Percentiles rank a stretch among this genome's conserved stretches.
These are phyloP conservation scores for Abramis brama DNA, from an alignment of 2,113 vertebrate genomes.

Conservation along the genomic window DNA sequence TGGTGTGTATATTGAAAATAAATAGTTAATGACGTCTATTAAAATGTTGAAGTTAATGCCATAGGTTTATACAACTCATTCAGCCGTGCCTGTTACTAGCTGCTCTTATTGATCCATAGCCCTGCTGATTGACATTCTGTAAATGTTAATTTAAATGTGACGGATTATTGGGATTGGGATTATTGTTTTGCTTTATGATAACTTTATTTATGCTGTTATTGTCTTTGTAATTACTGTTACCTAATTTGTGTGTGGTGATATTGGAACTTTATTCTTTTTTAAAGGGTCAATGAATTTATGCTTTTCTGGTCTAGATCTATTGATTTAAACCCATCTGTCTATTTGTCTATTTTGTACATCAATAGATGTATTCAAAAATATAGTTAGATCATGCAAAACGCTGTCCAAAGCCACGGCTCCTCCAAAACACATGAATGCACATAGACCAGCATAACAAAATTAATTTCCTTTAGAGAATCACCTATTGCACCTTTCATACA, in stretches of 20 bases:
- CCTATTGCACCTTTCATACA: too few species aligned
- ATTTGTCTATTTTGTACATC: too few species aligned
- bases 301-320: too few species aligned
- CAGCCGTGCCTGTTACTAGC: not conserved
- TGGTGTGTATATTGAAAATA: conserved; percentile 20
- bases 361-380: too few species aligned
- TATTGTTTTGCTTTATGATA: not conserved
- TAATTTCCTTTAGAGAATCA: too few species aligned
- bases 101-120: not conserved
- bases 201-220: conserved; percentile 2
- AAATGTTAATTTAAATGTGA: not conserved
- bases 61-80: conserved; percentile 2
- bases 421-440: too few species aligned
- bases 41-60: not conserved
- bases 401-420: too few species aligned
- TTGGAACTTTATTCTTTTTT: not conserved
- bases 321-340: too few species aligned
- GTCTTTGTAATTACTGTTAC: not conserved
- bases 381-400: not conserved
- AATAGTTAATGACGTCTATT: not conserved
- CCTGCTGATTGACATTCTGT: not conserved
- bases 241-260: not conserved
- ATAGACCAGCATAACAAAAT: too few species aligned
- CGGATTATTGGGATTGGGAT: not conserved
- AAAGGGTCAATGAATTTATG: not conserved